These are phyloP conservation scores for Sebastes trivittatus DNA, from an alignment of 2,797 vertebrate genomes.

Conservation along the genomic window DNA sequence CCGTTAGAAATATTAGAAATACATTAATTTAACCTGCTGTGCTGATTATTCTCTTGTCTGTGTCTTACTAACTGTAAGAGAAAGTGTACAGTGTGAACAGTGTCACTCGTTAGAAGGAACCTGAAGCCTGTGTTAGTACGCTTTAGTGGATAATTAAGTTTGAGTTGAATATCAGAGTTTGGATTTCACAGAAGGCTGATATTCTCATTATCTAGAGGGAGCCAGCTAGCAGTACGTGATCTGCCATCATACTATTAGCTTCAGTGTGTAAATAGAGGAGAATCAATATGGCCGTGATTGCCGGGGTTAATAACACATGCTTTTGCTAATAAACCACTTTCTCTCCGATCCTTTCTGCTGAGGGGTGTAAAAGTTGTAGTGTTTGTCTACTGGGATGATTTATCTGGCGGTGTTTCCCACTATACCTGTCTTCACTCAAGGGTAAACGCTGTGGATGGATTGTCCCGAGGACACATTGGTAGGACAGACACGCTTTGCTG, in stretches of 20 bases:
- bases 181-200: slow-evolving; percentile 17
- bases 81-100: not conserved
- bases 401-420: slow-evolving; percentile 21
- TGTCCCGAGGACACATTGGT: slow-evolving; percentile 41
- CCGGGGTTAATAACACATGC: slow-evolving; percentile 35
- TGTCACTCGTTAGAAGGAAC: not conserved
- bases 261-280: slow-evolving; percentile 11
- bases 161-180: slow-evolving; percentile 18
- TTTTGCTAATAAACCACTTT: slow-evolving; percentile 26
- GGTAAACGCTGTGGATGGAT: slow-evolving; percentile 31
- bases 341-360: slow-evolving; percentile 8
- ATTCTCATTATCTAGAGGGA: slow-evolving; percentile 20
- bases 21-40: not conserved
- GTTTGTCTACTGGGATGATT: slow-evolving; percentile 16
- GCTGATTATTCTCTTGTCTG: not conserved
- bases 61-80: not conserved
- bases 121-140: not conserved
- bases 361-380: not conserved
- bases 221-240: slow-evolving; percentile 10
- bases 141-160: slow-evolving; percentile 8
- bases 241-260: slow-evolving; percentile 19
- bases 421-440: slow-evolving; percentile 38
- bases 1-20: not conserved
- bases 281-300: slow-evolving; percentile 40
- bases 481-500: slow-evolving; percentile 45